These are phyloP conservation scores for Margaritifera margaritifera DNA, from an alignment of 2,888 invertebrate species.

Conservation along the genomic window DNA sequence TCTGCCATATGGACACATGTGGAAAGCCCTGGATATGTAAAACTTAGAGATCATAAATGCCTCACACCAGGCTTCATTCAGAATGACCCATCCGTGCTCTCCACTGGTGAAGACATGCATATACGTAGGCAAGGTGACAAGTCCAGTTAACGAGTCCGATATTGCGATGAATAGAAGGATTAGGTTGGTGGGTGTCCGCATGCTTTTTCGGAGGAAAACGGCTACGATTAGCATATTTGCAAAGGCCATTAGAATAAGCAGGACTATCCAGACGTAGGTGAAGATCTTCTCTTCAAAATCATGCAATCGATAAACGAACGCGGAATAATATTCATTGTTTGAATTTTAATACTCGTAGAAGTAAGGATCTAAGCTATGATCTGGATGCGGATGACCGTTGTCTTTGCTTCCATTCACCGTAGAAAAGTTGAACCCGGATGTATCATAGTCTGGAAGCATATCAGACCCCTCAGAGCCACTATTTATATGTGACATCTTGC, in stretches of 20 bases:
- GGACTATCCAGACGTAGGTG: constrained; percentile 5
- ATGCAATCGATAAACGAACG: background rate
- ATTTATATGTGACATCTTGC: no score
- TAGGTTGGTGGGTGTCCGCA: constrained; percentile 19
- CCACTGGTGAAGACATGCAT: background rate
- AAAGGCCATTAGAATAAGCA: constrained; percentile 12
- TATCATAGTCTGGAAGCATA: no score
- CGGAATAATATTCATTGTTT: no score
- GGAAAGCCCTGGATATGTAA: constrained; percentile 26
- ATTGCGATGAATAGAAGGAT: constrained; percentile 21
- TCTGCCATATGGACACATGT: constrained; percentile 39
- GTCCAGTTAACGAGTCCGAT: constrained; percentile 18
- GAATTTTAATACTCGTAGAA: no score
- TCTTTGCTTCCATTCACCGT: no score
- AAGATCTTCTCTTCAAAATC: constrained; percentile 1
- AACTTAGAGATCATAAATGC: constrained; percentile 20
- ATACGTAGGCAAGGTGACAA: constrained; percentile 18
- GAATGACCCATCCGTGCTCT: no score
- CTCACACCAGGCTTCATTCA: constrained; percentile 12
- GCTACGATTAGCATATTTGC: constrained; percentile 16
- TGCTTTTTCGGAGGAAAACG: constrained; percentile 14
- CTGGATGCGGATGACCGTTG: no score
- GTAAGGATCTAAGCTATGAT: no score
- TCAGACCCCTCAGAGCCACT: no score
- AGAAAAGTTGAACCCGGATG: no score